A percentile compares a stretch with the other conserved stretches of the same genome.
Conservation (phyloP, 2,113 vertebrate species). For the Xiphophorus hellerii region DNA sequence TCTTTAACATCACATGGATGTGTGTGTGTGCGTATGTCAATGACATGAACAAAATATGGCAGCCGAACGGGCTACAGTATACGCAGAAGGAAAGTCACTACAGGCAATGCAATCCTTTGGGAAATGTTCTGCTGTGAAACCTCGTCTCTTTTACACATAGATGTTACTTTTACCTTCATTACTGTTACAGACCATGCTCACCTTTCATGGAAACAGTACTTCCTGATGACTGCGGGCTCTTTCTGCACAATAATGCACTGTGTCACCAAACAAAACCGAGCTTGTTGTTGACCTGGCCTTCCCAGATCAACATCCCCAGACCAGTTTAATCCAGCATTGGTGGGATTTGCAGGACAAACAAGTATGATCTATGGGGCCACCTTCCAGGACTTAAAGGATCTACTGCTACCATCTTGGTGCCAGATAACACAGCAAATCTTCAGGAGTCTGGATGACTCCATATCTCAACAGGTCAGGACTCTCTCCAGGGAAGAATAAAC, state of each 20-base stretch:
- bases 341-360: too few relatives aligned
- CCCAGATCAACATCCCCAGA: too few relatives aligned
- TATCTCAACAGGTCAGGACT: background rate
- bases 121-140: too few relatives aligned
- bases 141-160: background rate
- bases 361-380: too few relatives aligned
- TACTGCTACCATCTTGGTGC: background rate
- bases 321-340: too few relatives aligned
- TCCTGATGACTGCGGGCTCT: background rate
- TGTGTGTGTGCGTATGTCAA: background rate
- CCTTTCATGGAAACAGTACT: background rate
- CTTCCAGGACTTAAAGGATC: too few relatives aligned
- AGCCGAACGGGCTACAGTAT: too few relatives aligned
- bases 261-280: background rate
- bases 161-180: background rate
- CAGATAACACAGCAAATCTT: background rate
- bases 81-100: too few relatives aligned
- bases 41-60: background rate
- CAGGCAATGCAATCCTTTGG: too few relatives aligned
- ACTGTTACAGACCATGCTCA: background rate
- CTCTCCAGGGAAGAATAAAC: background rate
- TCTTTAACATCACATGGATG: too few relatives aligned
- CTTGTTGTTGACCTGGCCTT: background rate
- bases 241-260: background rate
- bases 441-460: background rate